Evolutionary conservation across 1,140 invertebrate genomes (phyloP).

Genomic region (Notospermus geniculatus): DNA sequence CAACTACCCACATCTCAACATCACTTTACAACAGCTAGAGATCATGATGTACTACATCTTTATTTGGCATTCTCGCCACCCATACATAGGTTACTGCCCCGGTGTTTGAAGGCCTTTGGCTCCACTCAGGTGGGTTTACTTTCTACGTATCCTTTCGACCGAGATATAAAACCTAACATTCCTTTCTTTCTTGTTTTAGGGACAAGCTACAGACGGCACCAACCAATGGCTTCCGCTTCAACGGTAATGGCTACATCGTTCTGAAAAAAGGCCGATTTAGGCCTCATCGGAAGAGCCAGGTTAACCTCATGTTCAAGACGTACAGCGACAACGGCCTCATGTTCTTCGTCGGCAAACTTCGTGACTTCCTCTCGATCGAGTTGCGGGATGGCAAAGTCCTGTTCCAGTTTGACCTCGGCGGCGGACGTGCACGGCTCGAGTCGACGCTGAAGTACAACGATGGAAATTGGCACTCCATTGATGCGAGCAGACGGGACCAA

Average conservation of each 20-base stretch:
- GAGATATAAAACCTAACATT: too few relatives aligned
- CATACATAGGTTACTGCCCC: too few relatives aligned
- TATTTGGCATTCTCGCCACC: too few relatives aligned
- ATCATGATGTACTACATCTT: too few relatives aligned
- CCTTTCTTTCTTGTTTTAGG: constrained; percentile 21
- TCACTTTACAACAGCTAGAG: too few relatives aligned
- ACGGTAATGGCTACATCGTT: constrained; percentile 79
- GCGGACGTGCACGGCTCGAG: constrained; percentile 63
- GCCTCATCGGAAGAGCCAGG: constrained; percentile 61
- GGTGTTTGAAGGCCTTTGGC: too few relatives aligned
- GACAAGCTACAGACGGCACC: constrained; percentile 33
- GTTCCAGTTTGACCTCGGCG: constrained; percentile 68
- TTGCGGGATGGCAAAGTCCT: constrained; percentile 72
- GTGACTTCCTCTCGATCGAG: constrained; percentile 80
- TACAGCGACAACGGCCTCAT: constrained; percentile 81
- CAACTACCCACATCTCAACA: too few relatives aligned
- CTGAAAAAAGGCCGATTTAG: constrained; percentile 60
- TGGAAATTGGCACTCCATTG: constrained; percentile 80
- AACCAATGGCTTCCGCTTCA: constrained; percentile 64
- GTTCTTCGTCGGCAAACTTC: constrained; percentile 77
- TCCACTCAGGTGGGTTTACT: too few relatives aligned
- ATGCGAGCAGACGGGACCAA: constrained; percentile 66
- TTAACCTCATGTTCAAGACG: constrained; percentile 82
- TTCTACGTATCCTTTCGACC: too few relatives aligned
- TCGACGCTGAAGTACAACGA: constrained; percentile 67